Percentiles rank a stretch among this genome's conserved stretches.
phyloP scores from a whole-genome alignment of 2,888 invertebrate species.

The Pyrochroa serraticornis region DNA sequence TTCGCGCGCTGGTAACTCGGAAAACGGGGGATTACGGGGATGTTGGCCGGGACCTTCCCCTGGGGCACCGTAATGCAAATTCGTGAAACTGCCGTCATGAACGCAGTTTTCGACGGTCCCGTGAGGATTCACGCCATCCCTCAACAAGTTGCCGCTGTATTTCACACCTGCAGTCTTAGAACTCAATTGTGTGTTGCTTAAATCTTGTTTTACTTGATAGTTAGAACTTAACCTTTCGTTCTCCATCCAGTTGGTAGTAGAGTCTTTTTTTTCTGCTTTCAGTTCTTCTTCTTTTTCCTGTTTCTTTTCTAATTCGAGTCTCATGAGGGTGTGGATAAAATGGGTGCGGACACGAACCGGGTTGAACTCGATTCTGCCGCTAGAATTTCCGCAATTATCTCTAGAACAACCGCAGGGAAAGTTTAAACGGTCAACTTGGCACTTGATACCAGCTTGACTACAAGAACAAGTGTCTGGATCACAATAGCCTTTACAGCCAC shows the following conservation, averaged over 20 bases:
- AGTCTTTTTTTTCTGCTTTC: constrained; percentile 56
- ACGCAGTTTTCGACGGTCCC: constrained; percentile 70
- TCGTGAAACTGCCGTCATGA: constrained; percentile 70
- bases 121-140: constrained; percentile 64
- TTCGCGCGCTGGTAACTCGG: constrained; percentile 59
- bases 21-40: constrained; percentile 38
- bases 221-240: constrained; percentile 54
- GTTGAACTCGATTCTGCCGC: constrained; percentile 95
- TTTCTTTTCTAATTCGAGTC: constrained; percentile 86
- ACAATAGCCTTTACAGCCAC: constrained; percentile 90
- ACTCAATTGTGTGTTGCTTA: constrained; percentile 35
- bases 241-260: constrained; percentile 60
- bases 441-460: constrained; percentile 93
- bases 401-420: constrained; percentile 97
- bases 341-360: constrained; percentile 94
- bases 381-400: constrained; percentile 90
- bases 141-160: constrained; percentile 57
- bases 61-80: constrained; percentile 69
- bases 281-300: constrained; percentile 65
- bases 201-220: constrained; percentile 42
- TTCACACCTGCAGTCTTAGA: constrained; percentile 38
- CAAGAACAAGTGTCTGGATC: constrained; percentile 96
- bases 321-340: constrained; percentile 96
- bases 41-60: constrained; percentile 55
- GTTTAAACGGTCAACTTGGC: constrained; percentile 94